Base-by-base conservation (phyloP, 2,888 invertebrate species). In the Cetonia aurata region DNA sequence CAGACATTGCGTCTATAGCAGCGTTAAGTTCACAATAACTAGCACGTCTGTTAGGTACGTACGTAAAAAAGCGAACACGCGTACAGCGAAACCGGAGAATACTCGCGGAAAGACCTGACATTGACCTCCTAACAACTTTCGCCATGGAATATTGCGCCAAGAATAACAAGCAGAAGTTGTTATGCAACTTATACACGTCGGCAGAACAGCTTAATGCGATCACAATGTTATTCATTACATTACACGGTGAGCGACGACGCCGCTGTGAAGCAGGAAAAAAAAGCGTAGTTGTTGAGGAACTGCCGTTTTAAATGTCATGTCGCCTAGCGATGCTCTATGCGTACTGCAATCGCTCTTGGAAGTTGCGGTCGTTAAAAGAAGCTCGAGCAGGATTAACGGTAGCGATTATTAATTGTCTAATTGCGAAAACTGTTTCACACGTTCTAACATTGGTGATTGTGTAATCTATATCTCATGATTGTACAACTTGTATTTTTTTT, bases 171-270 rank as follows among this genome's bases (percentile, higher is more conserved):
- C 71, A 69, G 68, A 37, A 69, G 71, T 71, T 71, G 71, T 71
- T 73, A 73, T 71, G 71, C 73, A 73, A 73, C 67, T 69, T 67
- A 62, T 70, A 62, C 62, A 62, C 69, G 53, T 42, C 69, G 69
- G 69, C 59, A 69, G 65, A 71, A 71, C 71, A 69, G 73, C 65
- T 69, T 71, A 73, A 73, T 73, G 71, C 71, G 73, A 73, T 73
- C 71, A 69, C 69, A 69, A 69, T 69, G 60, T 62, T 69, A 69
- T 69, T 62, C 69, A 62, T 69, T 69, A 65, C 69, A 69, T 69
- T 69, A 65, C 50, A 65, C 52, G 52, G 8, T 17, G 13, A 65
- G 19, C 62, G 62, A 50, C 50, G 48, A 50, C 46, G 25, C n/a
- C 62, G 50, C 33, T 33, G 50, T 10, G 17, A 52, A 65, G 62